Evolutionary conservation across 2,888 invertebrate genomes (phyloP), one percentile per base, ranked within the genome.

Genomic region (Netelia fuscicornis): DNA sequence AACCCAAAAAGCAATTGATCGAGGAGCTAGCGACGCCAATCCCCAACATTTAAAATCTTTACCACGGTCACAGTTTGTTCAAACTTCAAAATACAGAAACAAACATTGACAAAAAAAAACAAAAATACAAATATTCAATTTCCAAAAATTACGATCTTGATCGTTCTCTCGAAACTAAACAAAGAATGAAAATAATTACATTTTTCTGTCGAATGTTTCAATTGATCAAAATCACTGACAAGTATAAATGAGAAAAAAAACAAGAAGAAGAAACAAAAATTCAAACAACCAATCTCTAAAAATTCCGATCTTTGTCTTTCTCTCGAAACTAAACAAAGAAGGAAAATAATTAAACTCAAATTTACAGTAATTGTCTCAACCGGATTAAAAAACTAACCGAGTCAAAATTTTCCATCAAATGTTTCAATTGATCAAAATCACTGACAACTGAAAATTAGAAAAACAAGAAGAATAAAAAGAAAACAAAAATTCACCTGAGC

Each of bases 401-500:
- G 37, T 8, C 5, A 64, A 9, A 6, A 62, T 56, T 48, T 65
- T 25, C 42, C 30, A 3, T 37, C 48, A 1, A 68, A 64, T 42
- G 52, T n/a, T 30, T 13, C 3, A 67, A 60, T 17, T 56, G n/a
- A 52, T 56, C 0, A 58, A 10, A 67, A 67, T 68, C 6, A 84
- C 54, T 23, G 52, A 62, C 67, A 0, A 30, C 0, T 37, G 20
- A 20, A 20, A 37, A 37, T 6, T 5, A 37, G 37, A 37, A 6
- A 5, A 70, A 10, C 30, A 79, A 65, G 11, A 13, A 10, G 67
- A 17, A 64, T 81, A 79, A 23, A 65, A 64, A 83, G 76, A 20
- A 65, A 70, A 56, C 11, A 58, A 58, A 67, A 58, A 67, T 65
- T 90, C 86, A 91, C 91, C 91, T 90, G 91, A 87, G 72, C 87